Conservation (phyloP, 2,797 vertebrate species). For the Decapterus maruadsi region DNA sequence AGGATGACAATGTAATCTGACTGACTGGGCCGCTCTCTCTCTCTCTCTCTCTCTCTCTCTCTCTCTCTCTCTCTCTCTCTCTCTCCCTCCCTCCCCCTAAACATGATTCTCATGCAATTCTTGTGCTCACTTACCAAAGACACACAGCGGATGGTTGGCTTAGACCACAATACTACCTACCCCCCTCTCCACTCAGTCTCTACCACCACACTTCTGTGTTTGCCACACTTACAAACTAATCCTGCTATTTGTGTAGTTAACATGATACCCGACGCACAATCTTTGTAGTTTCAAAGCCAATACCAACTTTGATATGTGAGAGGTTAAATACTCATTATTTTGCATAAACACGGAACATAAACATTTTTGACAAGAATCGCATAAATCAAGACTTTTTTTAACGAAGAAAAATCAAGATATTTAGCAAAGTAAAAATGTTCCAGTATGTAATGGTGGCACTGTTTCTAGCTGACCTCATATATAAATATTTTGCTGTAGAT, state of each 20-base stretch:
- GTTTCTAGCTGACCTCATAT: background rate
- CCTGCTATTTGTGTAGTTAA: constrained; percentile 19
- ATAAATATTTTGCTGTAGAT: background rate
- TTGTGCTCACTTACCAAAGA: constrained; percentile 30
- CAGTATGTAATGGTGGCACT: background rate
- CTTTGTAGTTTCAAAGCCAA: background rate
- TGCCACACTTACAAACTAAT: background rate
- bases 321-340: background rate
- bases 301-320: background rate
- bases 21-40: constrained; percentile 70
- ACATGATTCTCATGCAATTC: constrained; percentile 73
- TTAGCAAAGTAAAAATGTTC: background rate
- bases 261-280: background rate
- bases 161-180: constrained; percentile 21
- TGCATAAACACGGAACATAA: background rate
- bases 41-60: constrained; percentile 16
- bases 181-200: background rate
- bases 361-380: background rate
- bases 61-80: too few species aligned
- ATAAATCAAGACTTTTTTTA: background rate
- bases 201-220: constrained; percentile 7
- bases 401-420: background rate
- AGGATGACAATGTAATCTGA: constrained; percentile 83
- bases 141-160: constrained; percentile 19
- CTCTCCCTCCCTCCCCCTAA: background rate